phyloP scores from a whole-genome alignment of 1,140 invertebrate species.

The Aphaenogaster ashmeadi region DNA sequence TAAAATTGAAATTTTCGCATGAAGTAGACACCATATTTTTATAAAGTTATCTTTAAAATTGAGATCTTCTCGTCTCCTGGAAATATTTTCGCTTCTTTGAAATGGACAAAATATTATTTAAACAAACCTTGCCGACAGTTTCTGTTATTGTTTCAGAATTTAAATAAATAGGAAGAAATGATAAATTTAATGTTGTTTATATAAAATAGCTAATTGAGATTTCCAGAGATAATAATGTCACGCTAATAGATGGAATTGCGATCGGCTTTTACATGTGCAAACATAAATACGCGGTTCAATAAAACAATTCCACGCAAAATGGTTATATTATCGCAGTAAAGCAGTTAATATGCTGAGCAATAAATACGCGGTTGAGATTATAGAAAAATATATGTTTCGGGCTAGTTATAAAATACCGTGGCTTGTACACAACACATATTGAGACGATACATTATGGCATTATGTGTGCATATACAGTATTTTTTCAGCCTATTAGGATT shows the following conservation, averaged over 20 bases:
- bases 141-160: neutral
- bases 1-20: constrained; percentile 44
- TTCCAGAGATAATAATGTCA: neutral
- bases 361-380: constrained; percentile 37
- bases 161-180: neutral
- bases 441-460: neutral
- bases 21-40: neutral
- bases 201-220: constrained; percentile 24
- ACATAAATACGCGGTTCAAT: neutral
- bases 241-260: neutral
- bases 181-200: constrained; percentile 5
- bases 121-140: neutral
- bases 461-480: neutral
- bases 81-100: neutral
- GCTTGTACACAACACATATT: constrained; percentile 9
- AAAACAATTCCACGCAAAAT: constrained; percentile 32
- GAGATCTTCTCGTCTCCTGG: neutral
- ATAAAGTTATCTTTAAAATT: constrained; percentile 21
- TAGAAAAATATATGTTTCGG: neutral
- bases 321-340: constrained; percentile 34
- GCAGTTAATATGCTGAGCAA: constrained; percentile 33
- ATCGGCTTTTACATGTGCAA: neutral
- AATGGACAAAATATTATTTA: constrained; percentile 8
- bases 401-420: neutral
- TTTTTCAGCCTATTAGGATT: neutral